phyloP scores from a whole-genome alignment of 2,113 vertebrate genomes.

The Chaetodon trifascialis region DNA sequence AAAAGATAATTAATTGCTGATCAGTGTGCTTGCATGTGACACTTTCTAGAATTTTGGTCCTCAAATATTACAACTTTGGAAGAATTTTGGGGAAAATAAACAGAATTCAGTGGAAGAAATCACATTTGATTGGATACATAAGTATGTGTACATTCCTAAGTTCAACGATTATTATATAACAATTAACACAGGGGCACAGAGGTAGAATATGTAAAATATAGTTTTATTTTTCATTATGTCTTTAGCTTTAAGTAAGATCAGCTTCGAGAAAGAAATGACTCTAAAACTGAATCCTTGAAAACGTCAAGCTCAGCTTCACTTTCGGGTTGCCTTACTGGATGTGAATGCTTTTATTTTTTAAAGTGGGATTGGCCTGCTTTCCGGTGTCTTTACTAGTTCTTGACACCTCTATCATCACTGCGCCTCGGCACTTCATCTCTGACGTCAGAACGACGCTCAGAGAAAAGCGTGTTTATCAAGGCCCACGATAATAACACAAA shows the following conservation, averaged over 20 bases:
- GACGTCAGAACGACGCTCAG: conserved; percentile 76
- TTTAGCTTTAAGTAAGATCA: neutral
- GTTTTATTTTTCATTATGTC: neutral
- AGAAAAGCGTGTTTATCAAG: conserved; percentile 55
- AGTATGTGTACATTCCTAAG: neutral
- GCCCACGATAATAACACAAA: conserved; percentile 20
- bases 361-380: neutral
- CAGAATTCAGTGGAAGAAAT: neutral
- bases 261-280: neutral
- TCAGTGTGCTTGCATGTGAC: neutral
- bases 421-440: conserved; percentile 63
- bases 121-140: neutral
- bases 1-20: neutral
- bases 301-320: neutral
- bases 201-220: neutral
- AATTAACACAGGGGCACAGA: neutral
- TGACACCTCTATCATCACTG: conserved; percentile 46
- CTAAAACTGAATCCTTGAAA: neutral
- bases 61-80: neutral
- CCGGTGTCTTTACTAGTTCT: conserved; percentile 12
- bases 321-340: no score
- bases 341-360: conserved; percentile 49
- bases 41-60: neutral
- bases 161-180: neutral
- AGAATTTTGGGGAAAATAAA: neutral